These are phyloP conservation scores for Myathropa florea DNA, from an alignment of 2,888 invertebrate genomes.

Conservation along the genomic window DNA sequence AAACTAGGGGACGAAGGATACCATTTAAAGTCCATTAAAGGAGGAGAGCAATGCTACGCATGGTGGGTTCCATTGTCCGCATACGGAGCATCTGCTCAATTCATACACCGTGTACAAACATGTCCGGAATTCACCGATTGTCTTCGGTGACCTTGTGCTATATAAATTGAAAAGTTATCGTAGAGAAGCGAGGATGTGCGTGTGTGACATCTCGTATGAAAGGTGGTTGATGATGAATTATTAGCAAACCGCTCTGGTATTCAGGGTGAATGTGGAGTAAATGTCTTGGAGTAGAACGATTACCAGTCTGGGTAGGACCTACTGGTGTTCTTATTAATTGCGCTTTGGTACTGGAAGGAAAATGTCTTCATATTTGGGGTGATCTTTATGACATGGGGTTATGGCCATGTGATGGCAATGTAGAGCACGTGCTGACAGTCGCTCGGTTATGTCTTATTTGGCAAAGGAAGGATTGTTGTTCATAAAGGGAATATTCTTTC, in stretches of 20 bases:
- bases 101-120: not conserved
- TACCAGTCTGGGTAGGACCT: not conserved
- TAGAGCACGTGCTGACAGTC: not conserved
- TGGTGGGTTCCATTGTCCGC: constrained; percentile 34
- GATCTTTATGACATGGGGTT: not conserved
- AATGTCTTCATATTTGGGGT: not conserved
- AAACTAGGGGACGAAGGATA: not conserved
- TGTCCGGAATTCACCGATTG: not conserved
- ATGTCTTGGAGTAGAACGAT: not conserved
- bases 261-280: not conserved
- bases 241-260: not conserved
- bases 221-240: not conserved
- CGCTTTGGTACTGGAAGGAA: not conserved
- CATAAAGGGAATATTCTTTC: too few species aligned
- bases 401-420: not conserved
- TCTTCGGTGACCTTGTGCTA: not conserved
- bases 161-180: not conserved
- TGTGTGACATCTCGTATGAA: not conserved
- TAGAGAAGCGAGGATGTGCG: not conserved
- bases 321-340: not conserved
- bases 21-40: not conserved
- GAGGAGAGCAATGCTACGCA: constrained; percentile 28
- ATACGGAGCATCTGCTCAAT: constrained; percentile 40
- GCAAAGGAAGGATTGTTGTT: not conserved
- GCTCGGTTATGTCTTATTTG: not conserved